Percentiles rank a stretch among this genome's conserved stretches.
These are phyloP conservation scores for Cyrtodaria siliqua DNA, from an alignment of 2,888 invertebrate species.

Conservation along the genomic window DNA sequence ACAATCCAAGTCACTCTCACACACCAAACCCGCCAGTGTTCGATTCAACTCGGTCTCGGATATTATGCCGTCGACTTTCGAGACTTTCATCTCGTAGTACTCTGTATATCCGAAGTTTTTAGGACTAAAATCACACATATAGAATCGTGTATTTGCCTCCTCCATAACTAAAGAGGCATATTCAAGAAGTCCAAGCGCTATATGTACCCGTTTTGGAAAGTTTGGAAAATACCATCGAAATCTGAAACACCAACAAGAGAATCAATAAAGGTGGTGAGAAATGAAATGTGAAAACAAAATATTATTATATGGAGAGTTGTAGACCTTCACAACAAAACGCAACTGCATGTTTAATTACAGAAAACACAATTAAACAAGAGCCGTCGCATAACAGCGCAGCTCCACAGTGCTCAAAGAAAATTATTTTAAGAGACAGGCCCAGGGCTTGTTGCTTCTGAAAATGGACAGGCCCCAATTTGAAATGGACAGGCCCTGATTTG, in stretches of 20 bases:
- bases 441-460: too few species aligned
- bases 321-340: too few species aligned
- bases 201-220: constrained; percentile 77
- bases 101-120: constrained; percentile 74
- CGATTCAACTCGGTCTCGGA: constrained; percentile 68
- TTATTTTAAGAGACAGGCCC: too few species aligned
- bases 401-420: too few species aligned
- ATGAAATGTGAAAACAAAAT: too few species aligned
- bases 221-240: constrained; percentile 76
- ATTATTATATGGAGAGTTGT: too few species aligned
- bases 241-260: constrained; percentile 27
- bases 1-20: constrained; percentile 73
- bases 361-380: neutral
- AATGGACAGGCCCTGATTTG: too few species aligned
- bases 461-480: too few species aligned
- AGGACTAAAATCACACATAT: constrained; percentile 78
- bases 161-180: constrained; percentile 77
- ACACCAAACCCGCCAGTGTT: constrained; percentile 62
- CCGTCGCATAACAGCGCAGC: too few species aligned
- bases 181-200: constrained; percentile 79
- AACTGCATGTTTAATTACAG: neutral
- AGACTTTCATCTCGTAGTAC: constrained; percentile 73
- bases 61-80: constrained; percentile 66
- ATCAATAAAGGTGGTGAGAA: too few species aligned
- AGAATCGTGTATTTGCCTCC: constrained; percentile 71